phyloP scores from a whole-genome alignment of 1,140 invertebrate genomes.

The Protaetia brevitarsis region DNA sequence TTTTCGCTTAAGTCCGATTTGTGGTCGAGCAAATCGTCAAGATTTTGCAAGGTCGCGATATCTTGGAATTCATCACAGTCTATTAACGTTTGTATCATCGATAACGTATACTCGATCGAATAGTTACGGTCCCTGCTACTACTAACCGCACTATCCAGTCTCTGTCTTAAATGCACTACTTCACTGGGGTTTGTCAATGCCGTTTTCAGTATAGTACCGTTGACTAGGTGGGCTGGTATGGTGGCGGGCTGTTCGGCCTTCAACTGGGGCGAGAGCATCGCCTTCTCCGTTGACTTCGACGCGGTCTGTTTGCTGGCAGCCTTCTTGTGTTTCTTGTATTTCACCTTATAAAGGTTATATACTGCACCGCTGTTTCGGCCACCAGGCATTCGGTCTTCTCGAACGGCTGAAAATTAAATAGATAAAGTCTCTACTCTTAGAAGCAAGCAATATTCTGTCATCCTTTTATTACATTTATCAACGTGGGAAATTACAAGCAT shows the following conservation, averaged over 20 bases:
- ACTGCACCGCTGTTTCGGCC: slow-evolving; percentile 97
- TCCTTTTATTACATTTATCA: too few relatives aligned
- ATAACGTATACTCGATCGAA: slow-evolving; percentile 74
- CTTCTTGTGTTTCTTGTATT: slow-evolving; percentile 98
- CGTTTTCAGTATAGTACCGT: slow-evolving; percentile 90
- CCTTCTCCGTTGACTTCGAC: slow-evolving; percentile 49
- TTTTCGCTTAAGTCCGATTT: slow-evolving; percentile 89
- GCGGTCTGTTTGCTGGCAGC: slow-evolving; percentile 57
- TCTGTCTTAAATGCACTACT: slow-evolving; percentile 82
- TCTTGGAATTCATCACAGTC: slow-evolving; percentile 95
- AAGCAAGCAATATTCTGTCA: too few relatives aligned
- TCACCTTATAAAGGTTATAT: slow-evolving; percentile 98
- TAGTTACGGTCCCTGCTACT: slow-evolving; percentile 79
- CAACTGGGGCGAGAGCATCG: slow-evolving; percentile 54
- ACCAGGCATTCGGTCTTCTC: slow-evolving; percentile 98
- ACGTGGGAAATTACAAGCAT: too few relatives aligned
- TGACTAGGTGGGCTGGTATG: slow-evolving; percentile 71
- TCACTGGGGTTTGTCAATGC: slow-evolving; percentile 91
- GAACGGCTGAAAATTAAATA: slow-evolving; percentile 71
- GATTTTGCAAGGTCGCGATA: slow-evolving; percentile 84
- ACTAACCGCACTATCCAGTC: slow-evolving; percentile 80
- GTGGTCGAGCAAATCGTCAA: slow-evolving; percentile 86
- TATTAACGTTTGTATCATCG: slow-evolving; percentile 86
- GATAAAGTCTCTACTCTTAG: background rate
- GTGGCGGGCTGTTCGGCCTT: slow-evolving; percentile 48